Base-by-base conservation (phyloP, 2,113 vertebrate genomes). In the Falcunculus frontatus region DNA sequence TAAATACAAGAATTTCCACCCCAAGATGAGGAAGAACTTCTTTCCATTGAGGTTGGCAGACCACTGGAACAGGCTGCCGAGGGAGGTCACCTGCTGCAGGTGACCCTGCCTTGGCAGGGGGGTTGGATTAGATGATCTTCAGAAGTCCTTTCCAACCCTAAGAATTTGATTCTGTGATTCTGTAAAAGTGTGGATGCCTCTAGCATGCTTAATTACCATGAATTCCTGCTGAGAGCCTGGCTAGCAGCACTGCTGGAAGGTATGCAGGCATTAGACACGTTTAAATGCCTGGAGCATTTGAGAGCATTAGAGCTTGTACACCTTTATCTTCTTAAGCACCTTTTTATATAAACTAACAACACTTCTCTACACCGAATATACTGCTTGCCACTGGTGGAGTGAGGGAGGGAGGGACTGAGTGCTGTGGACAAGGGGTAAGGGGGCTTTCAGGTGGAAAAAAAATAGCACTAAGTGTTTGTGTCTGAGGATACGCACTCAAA, bases 41-140 rank as follows among this genome's bases (percentile, higher is more conserved):
- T 23, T 60, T 56, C 32, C 63, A 4, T 6, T 49, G 49, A 9
- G 26, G 22, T 6, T 49, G 49, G 26, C 32, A 76, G n/a, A 56
- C 5, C 42, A 33, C 13, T 70, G 35, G 12, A 37, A 21, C 35
- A 33, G 41, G 27, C 21, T 76, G 1, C 26, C 0, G 0, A 55
- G n/a, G 41, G 49, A 62, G 30, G 5, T 63, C 22, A 37, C 35
- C 63, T 76, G 14, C 35, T 42, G 32, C 42, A 29, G 12, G 41
- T 76, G 70, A 55, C 20, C 25, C 25, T 62, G 25, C 25, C 41
- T 53, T 53, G 39, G 23, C 56, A 25, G 29, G 29, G 11, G 10
- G 10, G 0, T 13, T 69, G 55, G 20, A 49, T 22, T 29, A 42
- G 22, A 33, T 47, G 41, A 69, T 23, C 32, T 63, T 22, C 47